phyloP scores from a whole-genome alignment of 37 sponge, comb jelly and placozoan genomes.

The Hexactinellida sp. region DNA sequence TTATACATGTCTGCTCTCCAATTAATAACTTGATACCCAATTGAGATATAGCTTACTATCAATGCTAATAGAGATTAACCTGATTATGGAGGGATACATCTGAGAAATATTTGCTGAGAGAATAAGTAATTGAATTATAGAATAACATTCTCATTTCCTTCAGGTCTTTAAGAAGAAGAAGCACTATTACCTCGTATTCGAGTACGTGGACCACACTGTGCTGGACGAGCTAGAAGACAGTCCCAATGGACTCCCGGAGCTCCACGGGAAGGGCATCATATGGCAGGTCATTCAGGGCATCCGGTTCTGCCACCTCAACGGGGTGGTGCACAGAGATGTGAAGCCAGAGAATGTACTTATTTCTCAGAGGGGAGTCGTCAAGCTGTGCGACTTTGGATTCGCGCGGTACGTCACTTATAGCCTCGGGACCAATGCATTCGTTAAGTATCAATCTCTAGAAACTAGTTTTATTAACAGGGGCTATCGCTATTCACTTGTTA shows the following conservation, averaged over 20 bases:
- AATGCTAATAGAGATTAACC: not conserved
- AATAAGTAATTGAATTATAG: too few species aligned
- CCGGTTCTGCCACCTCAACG: constrained; percentile 81
- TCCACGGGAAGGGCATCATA: constrained; percentile 49
- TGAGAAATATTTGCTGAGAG: too few species aligned
- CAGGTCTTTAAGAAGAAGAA: constrained; percentile 69
- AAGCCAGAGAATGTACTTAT: constrained; percentile 97
- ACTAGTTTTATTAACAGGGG: too few species aligned
- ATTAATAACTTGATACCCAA: not conserved
- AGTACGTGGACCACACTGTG: constrained; percentile 94
- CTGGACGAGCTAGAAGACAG: constrained; percentile 84
- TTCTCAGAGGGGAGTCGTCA: constrained; percentile 83
- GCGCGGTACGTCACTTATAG: constrained; percentile 48
- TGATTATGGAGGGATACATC: too few species aligned
- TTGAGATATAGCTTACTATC: not conserved
- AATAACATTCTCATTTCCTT: too few species aligned
- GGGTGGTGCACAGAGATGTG: constrained; percentile 93
- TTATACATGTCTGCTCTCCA: not conserved
- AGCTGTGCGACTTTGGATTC: constrained; percentile 98
- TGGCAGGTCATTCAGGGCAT: constrained; percentile 91
- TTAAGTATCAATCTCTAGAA: too few species aligned
- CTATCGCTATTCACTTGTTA: not conserved
- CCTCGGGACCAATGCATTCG: too few species aligned
- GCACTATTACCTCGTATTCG: constrained; percentile 90
- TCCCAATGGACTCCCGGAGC: constrained; percentile 71